Conservation (phyloP, 2,113 vertebrate species). For the Erpornis zantholeuca region DNA sequence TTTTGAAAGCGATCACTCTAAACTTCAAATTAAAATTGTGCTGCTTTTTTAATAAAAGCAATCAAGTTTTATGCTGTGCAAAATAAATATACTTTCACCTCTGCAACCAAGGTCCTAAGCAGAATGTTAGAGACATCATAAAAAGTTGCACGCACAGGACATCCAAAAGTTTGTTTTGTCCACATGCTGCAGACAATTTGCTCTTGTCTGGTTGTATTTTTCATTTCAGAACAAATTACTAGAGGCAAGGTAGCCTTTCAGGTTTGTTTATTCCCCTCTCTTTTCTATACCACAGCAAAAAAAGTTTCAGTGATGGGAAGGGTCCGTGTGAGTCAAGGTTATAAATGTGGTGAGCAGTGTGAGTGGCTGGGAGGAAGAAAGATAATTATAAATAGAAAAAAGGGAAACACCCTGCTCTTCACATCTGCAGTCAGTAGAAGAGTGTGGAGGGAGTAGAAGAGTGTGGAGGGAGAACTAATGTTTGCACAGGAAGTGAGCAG, state of each 20-base stretch:
- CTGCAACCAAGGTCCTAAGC: background rate
- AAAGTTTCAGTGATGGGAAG: background rate
- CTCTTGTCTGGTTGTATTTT: background rate
- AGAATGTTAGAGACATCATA: background rate
- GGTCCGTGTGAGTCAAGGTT: background rate
- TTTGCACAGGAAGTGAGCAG: background rate
- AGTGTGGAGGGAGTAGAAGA: background rate
- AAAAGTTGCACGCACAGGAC: background rate
- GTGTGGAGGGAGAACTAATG: background rate
- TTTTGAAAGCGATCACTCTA: background rate
- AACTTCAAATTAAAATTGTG: background rate
- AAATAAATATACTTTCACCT: background rate
- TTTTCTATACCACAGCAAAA: background rate
- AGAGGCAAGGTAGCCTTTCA: background rate
- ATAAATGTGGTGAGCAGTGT: background rate
- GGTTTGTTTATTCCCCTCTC: background rate
- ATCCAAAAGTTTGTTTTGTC: background rate
- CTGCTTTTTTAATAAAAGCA: background rate
- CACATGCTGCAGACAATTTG: background rate
- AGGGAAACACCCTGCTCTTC: background rate
- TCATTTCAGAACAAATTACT: background rate
- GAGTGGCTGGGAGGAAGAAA: background rate
- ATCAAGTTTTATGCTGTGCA: background rate
- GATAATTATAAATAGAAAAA: background rate
- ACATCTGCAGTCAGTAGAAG: background rate